Evolutionary conservation across 2,113 vertebrate genomes (phyloP).

Genomic region (Brachionichthys hirsutus): DNA sequence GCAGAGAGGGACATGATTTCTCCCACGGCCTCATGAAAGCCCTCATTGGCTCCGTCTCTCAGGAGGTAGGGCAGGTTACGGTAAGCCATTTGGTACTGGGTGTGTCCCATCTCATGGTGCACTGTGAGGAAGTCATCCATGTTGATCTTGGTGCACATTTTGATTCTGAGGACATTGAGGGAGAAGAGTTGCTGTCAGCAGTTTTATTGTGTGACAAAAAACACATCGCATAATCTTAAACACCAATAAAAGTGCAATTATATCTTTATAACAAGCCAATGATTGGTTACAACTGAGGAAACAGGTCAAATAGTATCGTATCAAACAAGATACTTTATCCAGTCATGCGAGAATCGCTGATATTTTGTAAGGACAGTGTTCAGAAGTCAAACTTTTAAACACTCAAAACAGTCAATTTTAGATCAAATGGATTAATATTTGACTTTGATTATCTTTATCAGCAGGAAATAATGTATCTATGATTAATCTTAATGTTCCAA

Average conservation of each 20-base stretch:
- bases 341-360: no score
- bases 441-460: constrained; percentile 42
- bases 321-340: no score
- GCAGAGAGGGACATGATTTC: constrained; percentile 99
- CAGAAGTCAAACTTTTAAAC: no score
- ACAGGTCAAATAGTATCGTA: no score
- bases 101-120: constrained; percentile 97
- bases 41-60: constrained; percentile 89
- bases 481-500: constrained; percentile 17
- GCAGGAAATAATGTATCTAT: constrained; percentile 32
- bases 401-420: no score
- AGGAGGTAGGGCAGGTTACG: constrained; percentile 80
- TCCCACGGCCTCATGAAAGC: constrained; percentile 95
- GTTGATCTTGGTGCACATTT: constrained; percentile 91
- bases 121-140: constrained; percentile 93
- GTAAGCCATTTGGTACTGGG: constrained; percentile 96
- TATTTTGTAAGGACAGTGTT: no score
- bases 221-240: no score
- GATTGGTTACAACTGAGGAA: no score
- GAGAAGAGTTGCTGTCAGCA: constrained; percentile 26
- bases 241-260: constrained; percentile 27
- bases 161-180: constrained; percentile 81
- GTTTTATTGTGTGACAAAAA: constrained; percentile 13
- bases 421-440: constrained; percentile 28
- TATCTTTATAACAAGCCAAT: constrained; percentile 13